phyloP scores from a whole-genome alignment of 2,888 invertebrate genomes.

The Volucella inflata region DNA sequence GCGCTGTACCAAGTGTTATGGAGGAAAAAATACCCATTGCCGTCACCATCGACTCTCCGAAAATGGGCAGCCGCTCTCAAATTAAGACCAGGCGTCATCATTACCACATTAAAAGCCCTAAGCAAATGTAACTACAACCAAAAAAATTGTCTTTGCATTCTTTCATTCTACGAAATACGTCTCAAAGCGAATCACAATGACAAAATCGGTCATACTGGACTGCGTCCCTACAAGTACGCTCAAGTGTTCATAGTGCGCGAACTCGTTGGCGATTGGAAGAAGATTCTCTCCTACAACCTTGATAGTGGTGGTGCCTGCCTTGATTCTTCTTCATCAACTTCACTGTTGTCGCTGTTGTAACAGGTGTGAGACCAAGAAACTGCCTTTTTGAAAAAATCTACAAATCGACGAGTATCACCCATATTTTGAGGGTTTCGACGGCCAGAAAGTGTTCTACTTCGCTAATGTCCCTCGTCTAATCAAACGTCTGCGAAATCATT shows the following conservation, averaged over 20 bases:
- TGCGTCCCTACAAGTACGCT: conserved; percentile 39
- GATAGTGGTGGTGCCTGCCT: conserved; percentile 42
- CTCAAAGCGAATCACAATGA: neutral
- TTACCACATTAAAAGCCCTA: conserved; percentile 9
- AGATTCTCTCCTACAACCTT: conserved; percentile 43
- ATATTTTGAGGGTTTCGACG: conserved; percentile 16
- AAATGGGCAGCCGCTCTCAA: conserved; percentile 35
- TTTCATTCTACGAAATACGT: conserved; percentile 45
- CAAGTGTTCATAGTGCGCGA: conserved; percentile 41
- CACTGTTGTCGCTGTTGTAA: conserved; percentile 38
- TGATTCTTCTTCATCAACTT: conserved; percentile 17
- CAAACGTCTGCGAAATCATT: conserved; percentile 47
- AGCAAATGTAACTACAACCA: neutral
- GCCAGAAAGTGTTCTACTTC: conserved; percentile 32
- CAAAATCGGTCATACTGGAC: neutral
- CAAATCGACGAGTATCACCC: conserved; percentile 11
- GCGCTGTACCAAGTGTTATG: conserved; percentile 31
- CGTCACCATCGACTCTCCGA: conserved; percentile 30
- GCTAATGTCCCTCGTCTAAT: conserved; percentile 49
- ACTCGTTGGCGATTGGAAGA: conserved; percentile 38
- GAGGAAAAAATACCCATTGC: conserved; percentile 29
- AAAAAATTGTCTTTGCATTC: conserved; percentile 28
- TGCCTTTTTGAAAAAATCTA: conserved; percentile 29
- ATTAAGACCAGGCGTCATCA: conserved; percentile 32
- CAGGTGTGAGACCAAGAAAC: conserved; percentile 38